A percentile compares a stretch with the other conserved stretches of the same genome.
These are phyloP conservation scores for Bambusicola thoracicus DNA, from an alignment of 2,113 vertebrate species.

Conservation along the genomic window DNA sequence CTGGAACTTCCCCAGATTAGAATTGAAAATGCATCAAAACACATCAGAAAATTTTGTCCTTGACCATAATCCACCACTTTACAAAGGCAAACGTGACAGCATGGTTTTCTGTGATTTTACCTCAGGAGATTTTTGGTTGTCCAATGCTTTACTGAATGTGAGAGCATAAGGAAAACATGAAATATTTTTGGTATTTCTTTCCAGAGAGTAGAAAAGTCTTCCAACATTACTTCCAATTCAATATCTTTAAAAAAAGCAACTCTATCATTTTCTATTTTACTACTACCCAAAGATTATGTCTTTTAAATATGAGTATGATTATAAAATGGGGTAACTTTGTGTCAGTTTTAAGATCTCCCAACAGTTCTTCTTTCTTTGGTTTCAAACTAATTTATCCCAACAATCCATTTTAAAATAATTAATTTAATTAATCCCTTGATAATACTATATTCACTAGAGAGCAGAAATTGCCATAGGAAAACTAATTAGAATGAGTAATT, in stretches of 20 bases:
- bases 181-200: not conserved
- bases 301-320: not conserved
- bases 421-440: not conserved
- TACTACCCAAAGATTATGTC: not conserved
- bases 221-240: not conserved
- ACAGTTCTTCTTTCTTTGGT: not conserved
- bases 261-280: not conserved
- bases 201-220: not conserved
- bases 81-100: not conserved
- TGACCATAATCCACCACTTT: not conserved
- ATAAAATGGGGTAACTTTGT: not conserved
- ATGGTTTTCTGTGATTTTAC: rapidly evolving
- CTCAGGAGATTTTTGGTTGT: not conserved
- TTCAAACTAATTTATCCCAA: not conserved
- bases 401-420: not conserved
- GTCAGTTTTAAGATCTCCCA: not conserved
- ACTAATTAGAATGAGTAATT: not conserved
- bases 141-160: not conserved
- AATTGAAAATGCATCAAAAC: not conserved
- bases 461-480: not conserved
- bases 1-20: not conserved
- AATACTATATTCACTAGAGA: not conserved
- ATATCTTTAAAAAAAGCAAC: not conserved
- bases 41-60: no score
- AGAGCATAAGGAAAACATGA: not conserved